Base-by-base conservation (phyloP, 2,113 vertebrate species). In the Abramis brama region DNA sequence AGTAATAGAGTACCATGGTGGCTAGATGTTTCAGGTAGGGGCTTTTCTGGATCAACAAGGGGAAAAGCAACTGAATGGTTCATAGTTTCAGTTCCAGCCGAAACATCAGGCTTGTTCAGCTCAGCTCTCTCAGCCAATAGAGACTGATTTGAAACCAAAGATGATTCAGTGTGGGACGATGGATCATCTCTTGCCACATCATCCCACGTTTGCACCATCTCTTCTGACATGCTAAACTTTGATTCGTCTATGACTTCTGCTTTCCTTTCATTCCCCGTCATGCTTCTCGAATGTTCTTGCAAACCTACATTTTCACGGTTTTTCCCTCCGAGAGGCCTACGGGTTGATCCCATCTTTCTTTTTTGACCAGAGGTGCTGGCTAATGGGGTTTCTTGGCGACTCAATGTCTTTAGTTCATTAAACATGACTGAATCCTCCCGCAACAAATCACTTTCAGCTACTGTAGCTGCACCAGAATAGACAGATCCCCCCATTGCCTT, bases 301-400 rank as follows among this genome's bases (percentile, higher is more conserved):
- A 47, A 15, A 45, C 17, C 57, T 64, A 76, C 10, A 62, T 60
- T 76, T 59, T 70, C 47, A 45, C n/a, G 21, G 55, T 86, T 79
- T 60, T 79, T 79, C 52, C 25, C 73, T 21, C 11, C 23, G 27
- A 36, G 55, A 86, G 66, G 84, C 45, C 15, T 76, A 23, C 68
- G 84, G 27, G 21, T 83, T 59, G 64, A 82, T 8, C 85, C 78
- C n/a, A 57, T 86, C 62, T 11, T 86, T 83, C 87, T 93, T 59
- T 75, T 91, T 80, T 79, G 92, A 19, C 85, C 84, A 86, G 86
- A 62, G 43, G 50, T 68, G 68, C 86, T 89, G 60, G 30, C 73
- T 45, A 82, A 81, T 6, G 68, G 66, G 62, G 47, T 74, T 59
- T 47, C 87, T 64, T 77, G 66, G 15, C 1, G 7, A 76, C 39